Percentiles rank a stretch among this genome's conserved stretches.
Evolutionary conservation across 2,797 vertebrate species (phyloP).

Genomic region (Choloepus didactylus): DNA sequence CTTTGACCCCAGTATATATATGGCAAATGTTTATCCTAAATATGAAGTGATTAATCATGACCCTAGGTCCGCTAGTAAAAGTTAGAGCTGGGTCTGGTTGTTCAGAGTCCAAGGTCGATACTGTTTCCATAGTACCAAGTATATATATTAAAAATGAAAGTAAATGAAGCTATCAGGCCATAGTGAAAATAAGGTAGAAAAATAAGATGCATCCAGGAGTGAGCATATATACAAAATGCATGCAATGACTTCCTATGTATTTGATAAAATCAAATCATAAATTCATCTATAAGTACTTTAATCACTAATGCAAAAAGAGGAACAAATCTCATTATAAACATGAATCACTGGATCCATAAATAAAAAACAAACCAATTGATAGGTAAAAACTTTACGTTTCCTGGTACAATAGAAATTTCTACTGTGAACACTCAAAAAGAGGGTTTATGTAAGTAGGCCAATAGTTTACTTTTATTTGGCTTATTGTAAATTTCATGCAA

Average conservation of each 20-base stretch:
- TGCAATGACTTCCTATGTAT: neutral
- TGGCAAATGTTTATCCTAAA: neutral
- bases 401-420: neutral
- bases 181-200: slow-evolving; percentile 1
- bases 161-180: neutral
- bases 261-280: neutral
- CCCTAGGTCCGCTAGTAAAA: neutral
- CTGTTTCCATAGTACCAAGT: neutral
- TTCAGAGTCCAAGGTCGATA: neutral
- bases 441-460: neutral
- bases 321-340: neutral
- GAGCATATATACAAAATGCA: neutral
- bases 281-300: neutral
- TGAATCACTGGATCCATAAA: neutral
- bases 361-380: neutral
- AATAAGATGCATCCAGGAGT: neutral
- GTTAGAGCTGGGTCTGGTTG: neutral
- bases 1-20: neutral
- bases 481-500: neutral
- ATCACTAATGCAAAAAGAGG: neutral
- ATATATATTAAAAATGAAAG: neutral
- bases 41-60: neutral
- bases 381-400: neutral
- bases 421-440: neutral
- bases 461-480: neutral